These are phyloP conservation scores for Cosmopolites sordidus DNA, from an alignment of 2,888 invertebrate genomes.

Conservation along the genomic window DNA sequence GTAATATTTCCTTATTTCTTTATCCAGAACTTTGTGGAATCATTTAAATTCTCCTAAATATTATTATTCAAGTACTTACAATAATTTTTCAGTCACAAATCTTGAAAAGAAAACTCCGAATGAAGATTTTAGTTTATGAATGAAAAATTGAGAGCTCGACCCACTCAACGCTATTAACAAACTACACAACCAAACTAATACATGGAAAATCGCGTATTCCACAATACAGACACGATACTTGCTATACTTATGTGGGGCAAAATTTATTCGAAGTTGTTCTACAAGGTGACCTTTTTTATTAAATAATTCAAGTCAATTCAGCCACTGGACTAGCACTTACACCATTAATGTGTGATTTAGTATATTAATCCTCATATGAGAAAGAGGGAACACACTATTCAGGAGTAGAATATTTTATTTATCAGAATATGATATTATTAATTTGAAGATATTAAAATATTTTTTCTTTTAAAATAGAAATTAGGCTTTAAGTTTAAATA, in stretches of 20 bases:
- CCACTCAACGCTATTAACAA: neutral
- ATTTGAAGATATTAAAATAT: too few relatives aligned
- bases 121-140: slow-evolving; percentile 6
- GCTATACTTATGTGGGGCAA: neutral
- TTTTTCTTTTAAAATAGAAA: too few relatives aligned
- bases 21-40: neutral
- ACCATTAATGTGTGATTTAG: too few relatives aligned
- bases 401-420: too few relatives aligned
- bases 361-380: too few relatives aligned
- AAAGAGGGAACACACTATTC: too few relatives aligned
- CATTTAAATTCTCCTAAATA: neutral
- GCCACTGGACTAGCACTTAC: too few relatives aligned
- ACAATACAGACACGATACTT: neutral
- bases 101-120: slow-evolving; percentile 8
- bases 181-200: neutral
- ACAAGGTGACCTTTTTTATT: slow-evolving; percentile 3
- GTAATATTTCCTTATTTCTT: neutral
- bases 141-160: slow-evolving; percentile 5
- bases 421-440: too few relatives aligned
- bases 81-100: slow-evolving; percentile 21
- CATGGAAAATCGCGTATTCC: too few relatives aligned
- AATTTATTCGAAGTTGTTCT: neutral
- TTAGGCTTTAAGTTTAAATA: too few relatives aligned
- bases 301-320: too few relatives aligned
- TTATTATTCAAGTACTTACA: slow-evolving; percentile 10